Evolutionary conservation across 1,140 invertebrate genomes (phyloP).

Genomic region (Pentalonia nigronervosa): DNA sequence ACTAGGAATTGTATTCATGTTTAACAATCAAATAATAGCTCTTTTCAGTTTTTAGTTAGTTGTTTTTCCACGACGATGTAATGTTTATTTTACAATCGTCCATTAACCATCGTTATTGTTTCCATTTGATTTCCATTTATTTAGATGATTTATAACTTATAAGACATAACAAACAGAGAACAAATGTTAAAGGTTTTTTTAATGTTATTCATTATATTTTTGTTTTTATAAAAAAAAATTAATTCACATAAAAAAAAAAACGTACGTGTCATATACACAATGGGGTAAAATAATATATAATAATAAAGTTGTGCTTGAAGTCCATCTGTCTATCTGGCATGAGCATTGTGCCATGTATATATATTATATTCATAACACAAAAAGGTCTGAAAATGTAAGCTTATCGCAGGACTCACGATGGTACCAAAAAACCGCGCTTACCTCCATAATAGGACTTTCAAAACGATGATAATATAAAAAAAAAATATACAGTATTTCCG

Average conservation of each 20-base stretch:
- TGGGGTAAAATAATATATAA: not conserved
- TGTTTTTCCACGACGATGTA: no score
- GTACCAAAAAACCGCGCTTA: not conserved
- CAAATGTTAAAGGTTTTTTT: not conserved
- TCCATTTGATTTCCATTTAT: not conserved
- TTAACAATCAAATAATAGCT: not conserved
- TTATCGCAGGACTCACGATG: not conserved
- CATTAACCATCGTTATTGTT: not conserved
- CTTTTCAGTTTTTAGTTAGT: not conserved
- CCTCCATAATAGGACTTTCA: not conserved
- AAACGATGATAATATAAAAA: not conserved
- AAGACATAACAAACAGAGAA: not conserved
- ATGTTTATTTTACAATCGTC: not conserved
- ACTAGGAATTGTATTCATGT: not conserved
- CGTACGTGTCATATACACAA: not conserved
- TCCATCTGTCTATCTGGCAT: not conserved
- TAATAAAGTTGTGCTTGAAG: not conserved
- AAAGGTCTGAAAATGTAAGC: not conserved
- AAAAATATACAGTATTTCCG: not conserved
- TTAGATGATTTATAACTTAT: not conserved
- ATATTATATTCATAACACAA: not conserved
- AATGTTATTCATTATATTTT: not conserved
- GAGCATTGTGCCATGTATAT: not conserved
- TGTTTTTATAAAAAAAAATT: not conserved
- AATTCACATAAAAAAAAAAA: not conserved